Base-by-base conservation (phyloP, 2,888 invertebrate genomes). In the Mallateleia sp. region DNA sequence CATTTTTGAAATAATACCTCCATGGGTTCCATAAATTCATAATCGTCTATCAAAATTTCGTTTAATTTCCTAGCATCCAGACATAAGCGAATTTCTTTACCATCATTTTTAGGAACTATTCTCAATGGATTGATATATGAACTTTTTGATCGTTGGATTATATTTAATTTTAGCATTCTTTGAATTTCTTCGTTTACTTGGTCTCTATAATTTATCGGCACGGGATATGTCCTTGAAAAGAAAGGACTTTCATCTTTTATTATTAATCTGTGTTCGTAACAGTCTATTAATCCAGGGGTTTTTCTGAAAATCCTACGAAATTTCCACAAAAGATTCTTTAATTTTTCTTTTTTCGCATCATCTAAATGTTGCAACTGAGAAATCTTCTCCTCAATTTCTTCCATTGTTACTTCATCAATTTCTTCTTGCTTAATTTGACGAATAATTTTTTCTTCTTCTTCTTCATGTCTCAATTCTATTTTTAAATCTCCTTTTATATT, bases 61-160 rank as follows among this genome's bases (percentile, higher is more conserved):
- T 71, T 56, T 25, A 71, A 42, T 28, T 56, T 71, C 1, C 71
- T 24, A 2, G 50, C 74, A 38, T 75, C 75, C 20, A 75, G 22
- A 28, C 75, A 75, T 0, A 75, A 22, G 11, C 50, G n/a, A n/a
- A n/a, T 62, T 2, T 34, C 34, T 2, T 62, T 52, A 9, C 75
- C 75, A 52, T 5, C 64, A 25, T 62, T 14, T 15, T 75, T 75
- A 0, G 50, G 34, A 9, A 62, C 50, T 3, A 50, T 6, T 9
- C 47, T 34, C 20, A 74, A 7, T 1, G 74, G 74, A 34, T 64
- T 75, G 5, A 60, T 62, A 20, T 32, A 74, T 0, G 45, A 4
- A 20, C 47, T 60, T 0, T 32, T 28, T 1, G 62, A 75, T 14
- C 62, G 8, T 15, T 52, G 75, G 5, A 75, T 75, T 5, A 75